Evolutionary conservation across 2,888 invertebrate genomes (phyloP).

Genomic region (Ophion ventricosus): DNA sequence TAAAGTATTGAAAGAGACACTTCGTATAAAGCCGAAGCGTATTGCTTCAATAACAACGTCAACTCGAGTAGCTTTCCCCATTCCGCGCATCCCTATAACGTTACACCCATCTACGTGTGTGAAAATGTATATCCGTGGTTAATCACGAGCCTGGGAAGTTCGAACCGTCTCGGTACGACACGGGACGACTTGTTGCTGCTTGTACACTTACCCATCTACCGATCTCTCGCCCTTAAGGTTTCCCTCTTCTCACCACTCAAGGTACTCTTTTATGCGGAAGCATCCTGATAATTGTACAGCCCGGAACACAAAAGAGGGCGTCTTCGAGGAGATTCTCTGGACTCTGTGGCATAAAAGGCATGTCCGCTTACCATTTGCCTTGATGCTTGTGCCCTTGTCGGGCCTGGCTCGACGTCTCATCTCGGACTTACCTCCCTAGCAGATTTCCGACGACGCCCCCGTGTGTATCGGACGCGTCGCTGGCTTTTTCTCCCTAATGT

Average conservation of each 20-base stretch:
- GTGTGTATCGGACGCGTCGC: background rate
- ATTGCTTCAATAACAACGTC: conserved; percentile 60
- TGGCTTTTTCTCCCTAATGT: background rate
- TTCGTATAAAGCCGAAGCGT: conserved; percentile 45
- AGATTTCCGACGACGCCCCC: background rate
- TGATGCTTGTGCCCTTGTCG: background rate
- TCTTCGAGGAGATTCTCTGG: conserved; percentile 34
- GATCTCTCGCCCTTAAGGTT: conserved; percentile 3
- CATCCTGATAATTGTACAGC: conserved; percentile 42
- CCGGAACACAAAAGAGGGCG: conserved; percentile 40
- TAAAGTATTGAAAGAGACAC: background rate
- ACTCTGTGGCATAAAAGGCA: conserved; percentile 16
- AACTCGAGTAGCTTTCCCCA: conserved; percentile 28
- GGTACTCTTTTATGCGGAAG: conserved; percentile 11
- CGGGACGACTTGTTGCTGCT: conserved; percentile 48
- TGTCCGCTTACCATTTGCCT: background rate
- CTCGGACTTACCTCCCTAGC: background rate
- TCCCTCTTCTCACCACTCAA: conserved; percentile 5
- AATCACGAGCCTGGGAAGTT: conserved; percentile 1
- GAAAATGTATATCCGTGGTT: conserved; percentile 13
- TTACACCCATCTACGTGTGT: background rate
- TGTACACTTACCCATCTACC: conserved; percentile 3
- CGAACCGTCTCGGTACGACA: background rate
- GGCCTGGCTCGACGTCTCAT: background rate
- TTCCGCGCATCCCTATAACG: conserved; percentile 11